Evolutionary conservation across 1,140 invertebrate genomes (phyloP).

Genomic region (Heliconius nattereri): DNA sequence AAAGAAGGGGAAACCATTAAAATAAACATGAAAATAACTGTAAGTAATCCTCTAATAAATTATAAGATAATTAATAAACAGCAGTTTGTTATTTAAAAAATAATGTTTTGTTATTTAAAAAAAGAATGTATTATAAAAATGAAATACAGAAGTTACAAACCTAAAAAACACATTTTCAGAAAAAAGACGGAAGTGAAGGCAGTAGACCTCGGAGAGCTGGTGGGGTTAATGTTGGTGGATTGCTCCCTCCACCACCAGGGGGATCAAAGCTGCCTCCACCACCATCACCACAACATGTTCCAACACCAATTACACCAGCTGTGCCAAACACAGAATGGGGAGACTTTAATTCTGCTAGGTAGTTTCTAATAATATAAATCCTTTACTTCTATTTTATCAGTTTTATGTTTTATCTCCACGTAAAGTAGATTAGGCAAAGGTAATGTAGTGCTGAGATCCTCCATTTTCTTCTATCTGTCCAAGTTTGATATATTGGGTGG

Average conservation of each 20-base stretch:
- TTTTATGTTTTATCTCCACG: no score
- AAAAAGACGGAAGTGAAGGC: conserved; percentile 92
- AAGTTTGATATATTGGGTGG: not conserved
- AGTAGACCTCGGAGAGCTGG: conserved; percentile 83
- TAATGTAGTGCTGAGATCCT: no score
- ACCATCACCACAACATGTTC: conserved; percentile 86
- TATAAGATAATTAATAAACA: not conserved
- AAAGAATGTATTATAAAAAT: not conserved
- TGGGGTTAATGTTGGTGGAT: conserved; percentile 79
- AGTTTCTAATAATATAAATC: conserved; percentile 16
- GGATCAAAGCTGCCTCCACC: conserved; percentile 85
- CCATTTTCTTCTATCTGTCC: no score
- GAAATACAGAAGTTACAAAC: not conserved
- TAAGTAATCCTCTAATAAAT: conserved; percentile 78
- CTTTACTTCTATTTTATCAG: no score
- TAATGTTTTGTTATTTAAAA: no score
- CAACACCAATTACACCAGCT: conserved; percentile 79
- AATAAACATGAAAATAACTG: conserved; percentile 98
- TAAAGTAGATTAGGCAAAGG: no score
- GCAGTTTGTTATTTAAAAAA: not conserved
- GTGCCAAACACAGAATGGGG: conserved; percentile 86
- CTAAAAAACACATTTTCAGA: conserved; percentile 79
- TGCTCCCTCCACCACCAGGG: conserved; percentile 93
- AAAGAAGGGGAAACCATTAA: conserved; percentile 99
- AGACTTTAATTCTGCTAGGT: conserved; percentile 89